Conservation (phyloP, 2,888 invertebrate genomes). For the Elysia crispata region DNA sequence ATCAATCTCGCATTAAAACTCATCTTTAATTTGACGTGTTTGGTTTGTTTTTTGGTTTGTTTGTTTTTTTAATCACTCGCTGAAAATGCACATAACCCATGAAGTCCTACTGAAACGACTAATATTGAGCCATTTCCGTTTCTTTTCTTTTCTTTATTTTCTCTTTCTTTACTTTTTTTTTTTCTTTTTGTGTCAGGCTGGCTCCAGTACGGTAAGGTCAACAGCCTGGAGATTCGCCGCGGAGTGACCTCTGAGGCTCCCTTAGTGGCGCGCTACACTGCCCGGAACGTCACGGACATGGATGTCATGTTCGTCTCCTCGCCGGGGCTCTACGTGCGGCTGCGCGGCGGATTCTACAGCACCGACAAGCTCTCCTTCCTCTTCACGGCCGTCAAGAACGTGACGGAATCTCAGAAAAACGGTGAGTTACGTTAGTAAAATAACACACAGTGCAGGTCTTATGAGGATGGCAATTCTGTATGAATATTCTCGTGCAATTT, state of each 20-base stretch:
- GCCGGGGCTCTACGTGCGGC: conserved; percentile 66
- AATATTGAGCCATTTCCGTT: no score
- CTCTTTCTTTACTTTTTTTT: no score
- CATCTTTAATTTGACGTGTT: no score
- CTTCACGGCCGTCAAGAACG: conserved; percentile 66
- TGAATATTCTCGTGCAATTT: no score
- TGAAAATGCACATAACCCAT: no score
- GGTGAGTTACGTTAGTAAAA: neutral
- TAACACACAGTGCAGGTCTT: neutral
- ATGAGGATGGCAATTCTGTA: no score
- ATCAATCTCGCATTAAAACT: no score
- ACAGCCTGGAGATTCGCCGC: conserved; percentile 64
- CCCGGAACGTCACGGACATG: conserved; percentile 63
- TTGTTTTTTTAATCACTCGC: no score
- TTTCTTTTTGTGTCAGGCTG: no score
- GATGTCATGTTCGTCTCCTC: conserved; percentile 57
- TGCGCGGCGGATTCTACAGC: conserved; percentile 64
- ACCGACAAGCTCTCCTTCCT: conserved; percentile 67
- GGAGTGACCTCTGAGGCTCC: conserved; percentile 65
- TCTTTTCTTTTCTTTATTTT: no score
- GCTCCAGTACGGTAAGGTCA: conserved; percentile 59
- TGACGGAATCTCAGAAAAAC: conserved; percentile 59
- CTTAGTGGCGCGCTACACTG: conserved; percentile 59
- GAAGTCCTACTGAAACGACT: no score
- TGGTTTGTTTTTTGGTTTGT: no score